phyloP scores from a whole-genome alignment of 2,797 vertebrate species.

The Chelidonichthys spinosus region DNA sequence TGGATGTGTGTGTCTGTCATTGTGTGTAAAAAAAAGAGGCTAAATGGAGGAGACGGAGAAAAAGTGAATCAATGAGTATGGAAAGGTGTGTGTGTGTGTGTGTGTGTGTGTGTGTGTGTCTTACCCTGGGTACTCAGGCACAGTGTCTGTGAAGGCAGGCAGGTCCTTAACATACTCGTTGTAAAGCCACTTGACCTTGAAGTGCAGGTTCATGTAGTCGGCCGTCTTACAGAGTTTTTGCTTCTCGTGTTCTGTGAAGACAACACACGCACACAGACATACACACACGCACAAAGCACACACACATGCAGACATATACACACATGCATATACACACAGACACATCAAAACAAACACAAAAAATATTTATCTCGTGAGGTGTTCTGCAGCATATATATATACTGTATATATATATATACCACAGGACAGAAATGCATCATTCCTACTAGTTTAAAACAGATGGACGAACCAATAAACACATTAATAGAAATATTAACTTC shows the following conservation, averaged over 20 bases:
- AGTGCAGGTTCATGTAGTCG: slow-evolving; percentile 99
- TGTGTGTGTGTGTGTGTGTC: slow-evolving; percentile 54
- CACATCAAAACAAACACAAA: neutral
- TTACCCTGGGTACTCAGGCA: slow-evolving; percentile 95
- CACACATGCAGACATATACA: slow-evolving; percentile 2
- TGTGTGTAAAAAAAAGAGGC: neutral
- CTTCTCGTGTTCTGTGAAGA: slow-evolving; percentile 91
- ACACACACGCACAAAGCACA: slow-evolving; percentile 1
- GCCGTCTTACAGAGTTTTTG: slow-evolving; percentile 92
- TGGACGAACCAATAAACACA: too few relatives aligned
- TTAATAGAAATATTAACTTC: too few relatives aligned
- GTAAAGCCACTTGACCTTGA: slow-evolving; percentile 98
- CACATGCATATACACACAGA: neutral
- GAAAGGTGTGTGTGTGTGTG: slow-evolving; percentile 16
- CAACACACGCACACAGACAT: slow-evolving; percentile 16
- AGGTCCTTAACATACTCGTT: slow-evolving; percentile 93
- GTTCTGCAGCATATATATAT: neutral
- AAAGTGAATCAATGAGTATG: neutral
- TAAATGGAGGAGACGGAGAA: slow-evolving; percentile 2
- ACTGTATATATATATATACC: too few relatives aligned
- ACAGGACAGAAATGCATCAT: neutral
- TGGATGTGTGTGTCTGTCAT: neutral
- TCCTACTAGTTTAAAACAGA: neutral
- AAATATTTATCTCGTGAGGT: neutral
- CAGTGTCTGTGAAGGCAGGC: slow-evolving; percentile 84